Conservation (phyloP, 2,797 vertebrate species). For the Anguilla pacifica region DNA sequence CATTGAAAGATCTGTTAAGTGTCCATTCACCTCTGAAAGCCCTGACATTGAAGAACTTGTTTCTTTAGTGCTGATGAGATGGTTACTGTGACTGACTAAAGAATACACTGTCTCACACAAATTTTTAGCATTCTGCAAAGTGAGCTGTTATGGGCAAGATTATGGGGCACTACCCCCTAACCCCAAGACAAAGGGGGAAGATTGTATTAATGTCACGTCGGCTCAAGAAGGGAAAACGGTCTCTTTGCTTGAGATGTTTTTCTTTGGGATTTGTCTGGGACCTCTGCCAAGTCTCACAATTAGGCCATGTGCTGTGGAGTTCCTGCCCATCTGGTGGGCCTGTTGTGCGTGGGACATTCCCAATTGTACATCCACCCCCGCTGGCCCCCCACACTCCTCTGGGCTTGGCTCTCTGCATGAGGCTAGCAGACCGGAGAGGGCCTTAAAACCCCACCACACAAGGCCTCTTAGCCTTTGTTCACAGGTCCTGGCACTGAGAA, state of each 20-base stretch:
- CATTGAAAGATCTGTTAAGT: conserved; percentile 22
- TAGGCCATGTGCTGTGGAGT: conserved; percentile 32
- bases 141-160: not conserved
- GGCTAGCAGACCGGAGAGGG: conserved; percentile 10
- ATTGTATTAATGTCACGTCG: conserved; percentile 39
- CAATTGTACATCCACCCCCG: not conserved
- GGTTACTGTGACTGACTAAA: not conserved
- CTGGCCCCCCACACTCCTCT: not conserved
- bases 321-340: conserved; percentile 52
- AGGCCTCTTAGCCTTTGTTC: conserved; percentile 17
- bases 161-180: conserved; percentile 6
- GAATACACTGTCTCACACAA: not conserved
- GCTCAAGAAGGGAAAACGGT: conserved; percentile 37
- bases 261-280: conserved; percentile 40
- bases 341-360: conserved; percentile 28
- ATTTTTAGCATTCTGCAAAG: not conserved
- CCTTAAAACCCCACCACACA: conserved; percentile 1
- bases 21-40: not conserved
- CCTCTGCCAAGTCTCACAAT: conserved; percentile 50
- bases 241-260: conserved; percentile 49
- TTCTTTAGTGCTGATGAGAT: not conserved
- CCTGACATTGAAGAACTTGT: not conserved
- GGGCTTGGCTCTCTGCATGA: conserved; percentile 23
- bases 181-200: conserved; percentile 28
- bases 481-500: not conserved